Percentiles rank a stretch among this genome's conserved stretches.
Conservation (phyloP, 2,797 vertebrate species). For the Percopsis omiscomaycus region DNA sequence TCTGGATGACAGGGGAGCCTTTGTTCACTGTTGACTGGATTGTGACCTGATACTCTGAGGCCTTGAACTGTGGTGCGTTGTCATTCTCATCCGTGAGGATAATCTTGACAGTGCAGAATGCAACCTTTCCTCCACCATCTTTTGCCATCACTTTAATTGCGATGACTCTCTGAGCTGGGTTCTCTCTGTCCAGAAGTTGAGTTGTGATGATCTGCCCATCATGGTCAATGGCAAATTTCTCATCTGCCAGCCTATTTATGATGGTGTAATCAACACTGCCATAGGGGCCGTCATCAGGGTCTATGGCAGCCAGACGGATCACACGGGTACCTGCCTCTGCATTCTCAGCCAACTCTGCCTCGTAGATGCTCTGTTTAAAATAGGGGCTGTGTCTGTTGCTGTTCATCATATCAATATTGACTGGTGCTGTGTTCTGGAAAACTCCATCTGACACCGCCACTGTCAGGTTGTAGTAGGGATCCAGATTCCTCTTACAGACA, state of each 20-base stretch:
- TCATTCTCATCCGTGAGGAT: conserved; percentile 98
- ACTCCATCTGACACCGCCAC: conserved; percentile 95
- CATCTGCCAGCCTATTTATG: conserved; percentile 93
- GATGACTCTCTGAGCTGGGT: conserved; percentile 90
- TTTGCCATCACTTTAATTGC: conserved; percentile 97
- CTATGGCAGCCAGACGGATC: conserved; percentile 88
- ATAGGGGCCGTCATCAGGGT: conserved; percentile 90
- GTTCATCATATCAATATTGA: conserved; percentile 92
- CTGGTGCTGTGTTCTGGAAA: conserved; percentile 90
- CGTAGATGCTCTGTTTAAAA: conserved; percentile 89
- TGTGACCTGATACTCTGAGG: conserved; percentile 88
- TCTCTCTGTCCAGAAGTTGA: conserved; percentile 91
- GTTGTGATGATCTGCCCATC: conserved; percentile 88
- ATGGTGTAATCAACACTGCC: conserved; percentile 95
- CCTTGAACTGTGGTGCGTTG: conserved; percentile 91
- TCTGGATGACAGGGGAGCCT: conserved; percentile 90
- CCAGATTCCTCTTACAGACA: conserved; percentile 87
- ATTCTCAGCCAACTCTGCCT: conserved; percentile 94
- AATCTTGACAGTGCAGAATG: conserved; percentile 95
- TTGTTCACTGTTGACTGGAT: conserved; percentile 91
- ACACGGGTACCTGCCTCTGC: conserved; percentile 91
- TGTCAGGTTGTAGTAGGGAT: conserved; percentile 87
- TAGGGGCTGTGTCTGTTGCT: conserved; percentile 89
- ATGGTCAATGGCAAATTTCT: conserved; percentile 87
- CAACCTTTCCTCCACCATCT: conserved; percentile 92